A percentile compares a stretch with the other conserved stretches of the same genome.
phyloP scores from a whole-genome alignment of 2,888 invertebrate species.

The Polydrusus tereticollis region DNA sequence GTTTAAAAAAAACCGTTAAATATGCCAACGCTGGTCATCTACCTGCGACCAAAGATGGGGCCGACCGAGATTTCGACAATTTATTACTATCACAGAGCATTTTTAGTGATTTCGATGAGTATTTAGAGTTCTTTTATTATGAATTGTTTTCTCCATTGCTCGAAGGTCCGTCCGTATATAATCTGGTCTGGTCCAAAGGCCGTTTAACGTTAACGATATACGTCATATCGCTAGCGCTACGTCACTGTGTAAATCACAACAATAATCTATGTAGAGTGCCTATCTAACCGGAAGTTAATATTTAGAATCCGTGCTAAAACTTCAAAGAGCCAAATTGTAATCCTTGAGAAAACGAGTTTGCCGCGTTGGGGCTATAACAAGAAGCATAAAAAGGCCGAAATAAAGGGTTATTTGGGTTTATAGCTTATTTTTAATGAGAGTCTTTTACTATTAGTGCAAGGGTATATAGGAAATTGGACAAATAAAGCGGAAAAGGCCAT shows the following conservation, averaged over 20 bases:
- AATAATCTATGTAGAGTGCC: constrained; percentile 18
- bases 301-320: constrained; percentile 36
- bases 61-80: no score
- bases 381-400: constrained; percentile 21
- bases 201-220: neutral
- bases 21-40: no score
- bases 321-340: constrained; percentile 35
- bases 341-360: constrained; percentile 35
- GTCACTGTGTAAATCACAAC: constrained; percentile 12
- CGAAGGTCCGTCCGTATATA: no score
- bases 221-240: neutral
- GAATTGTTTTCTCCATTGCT: no score
- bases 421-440: constrained; percentile 2
- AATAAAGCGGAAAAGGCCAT: neutral
- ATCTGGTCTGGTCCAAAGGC: no score
- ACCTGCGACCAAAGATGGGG: no score
- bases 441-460: neutral
- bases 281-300: constrained; percentile 40
- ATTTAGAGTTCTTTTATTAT: no score
- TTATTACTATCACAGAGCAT: no score
- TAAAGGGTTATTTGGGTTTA: constrained; percentile 26
- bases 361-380: constrained; percentile 11
- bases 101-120: no score
- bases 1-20: no score
- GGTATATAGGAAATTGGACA: constrained; percentile 10